Conservation (phyloP, 2,888 invertebrate genomes). For the Petrophora chlorosata region DNA sequence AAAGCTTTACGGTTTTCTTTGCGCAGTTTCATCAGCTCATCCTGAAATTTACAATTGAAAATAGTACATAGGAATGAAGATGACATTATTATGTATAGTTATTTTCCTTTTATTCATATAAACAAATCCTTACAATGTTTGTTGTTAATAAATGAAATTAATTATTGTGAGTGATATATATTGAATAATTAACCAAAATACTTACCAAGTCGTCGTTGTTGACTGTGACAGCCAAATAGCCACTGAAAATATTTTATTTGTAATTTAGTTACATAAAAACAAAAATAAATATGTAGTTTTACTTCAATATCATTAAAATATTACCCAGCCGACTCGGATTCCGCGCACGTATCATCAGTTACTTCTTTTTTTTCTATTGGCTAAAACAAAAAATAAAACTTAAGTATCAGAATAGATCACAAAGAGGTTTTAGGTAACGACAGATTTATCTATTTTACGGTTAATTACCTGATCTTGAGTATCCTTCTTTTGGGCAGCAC, state of each 20-base stretch:
- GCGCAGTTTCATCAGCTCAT: constrained; percentile 75
- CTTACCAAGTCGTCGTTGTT: constrained; percentile 70
- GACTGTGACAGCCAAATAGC: constrained; percentile 63
- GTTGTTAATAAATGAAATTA: not conserved
- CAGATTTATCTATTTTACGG: too few relatives aligned
- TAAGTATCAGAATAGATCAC: too few relatives aligned
- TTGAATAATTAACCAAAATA: too few relatives aligned
- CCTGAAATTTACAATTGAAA: constrained; percentile 48
- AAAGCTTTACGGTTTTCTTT: constrained; percentile 82
- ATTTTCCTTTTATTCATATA: too few relatives aligned
- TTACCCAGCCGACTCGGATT: constrained; percentile 73
- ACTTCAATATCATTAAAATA: constrained; percentile 4
- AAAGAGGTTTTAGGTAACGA: too few relatives aligned
- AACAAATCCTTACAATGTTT: too few relatives aligned
- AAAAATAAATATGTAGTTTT: not conserved
- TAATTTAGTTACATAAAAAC: not conserved
- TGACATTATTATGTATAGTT: too few relatives aligned
- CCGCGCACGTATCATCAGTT: constrained; percentile 64
- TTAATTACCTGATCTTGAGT: constrained; percentile 42
- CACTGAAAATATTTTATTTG: constrained; percentile 45
- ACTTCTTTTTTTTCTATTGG: constrained; percentile 51
- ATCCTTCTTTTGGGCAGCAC: constrained; percentile 50
- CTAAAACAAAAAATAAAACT: constrained; percentile 26
- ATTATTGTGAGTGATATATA: not conserved
- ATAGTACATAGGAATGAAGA: not conserved